Base-by-base conservation (phyloP, 2,797 vertebrate species). In the Xenentodon cancila region DNA sequence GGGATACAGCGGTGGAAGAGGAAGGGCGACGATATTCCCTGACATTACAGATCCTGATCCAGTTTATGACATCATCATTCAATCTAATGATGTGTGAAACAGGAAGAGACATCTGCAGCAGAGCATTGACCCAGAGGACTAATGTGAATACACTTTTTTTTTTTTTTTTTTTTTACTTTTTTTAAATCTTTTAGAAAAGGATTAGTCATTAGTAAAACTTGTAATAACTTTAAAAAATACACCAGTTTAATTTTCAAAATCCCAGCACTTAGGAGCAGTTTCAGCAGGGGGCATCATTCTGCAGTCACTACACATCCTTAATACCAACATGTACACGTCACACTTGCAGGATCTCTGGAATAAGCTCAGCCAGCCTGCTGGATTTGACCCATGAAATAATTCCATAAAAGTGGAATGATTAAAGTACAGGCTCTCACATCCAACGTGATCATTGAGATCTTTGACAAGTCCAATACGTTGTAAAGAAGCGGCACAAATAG, bases 251-350 rank as follows among this genome's bases (percentile, higher is more conserved):
- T 3, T 11, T 15, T 6, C 11, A 48, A 22, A 22, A 48, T 48
- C 4, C 21, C 12, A 48, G 20, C 12, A 48, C 11, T 48, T 25
- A 2, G 22, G 5, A 9, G 7, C 21, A 15, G 19, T 51, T 59
- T 80, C 86, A 87, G 75, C 75, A 88, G 84, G 64, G 75, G 84
- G 86, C 68, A 27, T 60, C 76, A 74, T 74, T 85, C 73, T 79
- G 85, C 86, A 83, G n/a, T 34, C 6, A 40, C 71, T 51, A 30
- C 51, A 48, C 40, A 47, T 53, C 4, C 13, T 40, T 7, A 13
- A 15, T 40, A 15, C 13, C 37, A 7, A 13, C 37, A 3, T 37
- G 9, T 37, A 5, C 16, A 15, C 13, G 15, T 40, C 37, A 40
- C 37, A 40, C 34, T 6, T 51, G 20, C 49, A 4, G 11, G 43